phyloP scores from a whole-genome alignment of 2,888 invertebrate species.

The Spodoptera exigua region DNA sequence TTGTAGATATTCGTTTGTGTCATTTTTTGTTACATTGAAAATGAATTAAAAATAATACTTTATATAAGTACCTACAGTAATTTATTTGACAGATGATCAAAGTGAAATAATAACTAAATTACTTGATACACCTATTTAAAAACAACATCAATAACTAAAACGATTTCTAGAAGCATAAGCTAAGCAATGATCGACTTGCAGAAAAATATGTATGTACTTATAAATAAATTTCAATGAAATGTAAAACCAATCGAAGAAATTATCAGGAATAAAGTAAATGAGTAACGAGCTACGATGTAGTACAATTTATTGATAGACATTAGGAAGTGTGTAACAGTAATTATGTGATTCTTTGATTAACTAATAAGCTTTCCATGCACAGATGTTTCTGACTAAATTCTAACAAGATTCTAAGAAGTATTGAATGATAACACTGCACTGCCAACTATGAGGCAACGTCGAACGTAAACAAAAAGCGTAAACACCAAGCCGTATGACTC shows the following conservation, averaged over 20 bases:
- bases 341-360: constrained; percentile 55
- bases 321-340: constrained; percentile 42
- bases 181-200: not conserved
- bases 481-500: constrained; percentile 86
- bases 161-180: too few species aligned
- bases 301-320: constrained; percentile 39
- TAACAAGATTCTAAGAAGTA: constrained; percentile 73
- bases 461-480: constrained; percentile 86
- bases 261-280: constrained; percentile 54
- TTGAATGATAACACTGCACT: constrained; percentile 65
- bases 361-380: constrained; percentile 74
- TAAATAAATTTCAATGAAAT: constrained; percentile 20
- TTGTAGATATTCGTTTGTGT: too few species aligned
- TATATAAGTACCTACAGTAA: too few species aligned
- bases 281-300: constrained; percentile 53
- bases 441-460: constrained; percentile 67
- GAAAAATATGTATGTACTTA: constrained; percentile 5
- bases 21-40: too few species aligned
- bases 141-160: too few species aligned
- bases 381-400: constrained; percentile 70
- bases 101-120: too few species aligned
- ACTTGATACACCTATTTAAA: too few species aligned
- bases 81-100: too few species aligned
- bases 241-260: constrained; percentile 49
- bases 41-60: too few species aligned